A percentile compares a stretch with the other conserved stretches of the same genome.
phyloP scores from a whole-genome alignment of 2,888 invertebrate species.

The Ecliptopera silaceata region DNA sequence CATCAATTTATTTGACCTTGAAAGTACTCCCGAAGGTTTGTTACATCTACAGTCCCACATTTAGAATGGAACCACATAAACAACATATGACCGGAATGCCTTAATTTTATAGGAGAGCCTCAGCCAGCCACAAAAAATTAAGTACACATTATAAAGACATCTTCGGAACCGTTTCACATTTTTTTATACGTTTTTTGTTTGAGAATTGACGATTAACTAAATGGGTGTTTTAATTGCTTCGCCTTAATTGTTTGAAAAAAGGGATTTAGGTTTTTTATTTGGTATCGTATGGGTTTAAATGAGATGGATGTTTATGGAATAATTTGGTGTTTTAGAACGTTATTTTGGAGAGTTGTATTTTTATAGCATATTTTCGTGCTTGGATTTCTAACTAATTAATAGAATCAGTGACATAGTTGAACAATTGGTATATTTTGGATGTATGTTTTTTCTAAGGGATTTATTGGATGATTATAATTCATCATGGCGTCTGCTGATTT shows the following conservation, averaged over 20 bases:
- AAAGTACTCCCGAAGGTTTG: neutral
- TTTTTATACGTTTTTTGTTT: conserved; percentile 54
- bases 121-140: conserved; percentile 46
- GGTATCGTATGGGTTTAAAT: conserved; percentile 37
- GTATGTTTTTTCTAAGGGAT: too few species aligned
- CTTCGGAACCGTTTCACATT: conserved; percentile 37
- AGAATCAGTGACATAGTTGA: neutral
- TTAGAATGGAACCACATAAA: conserved; percentile 24
- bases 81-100: conserved; percentile 31
- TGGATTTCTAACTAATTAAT: neutral
- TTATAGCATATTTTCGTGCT: conserved; percentile 1
- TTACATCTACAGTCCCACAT: conserved; percentile 6
- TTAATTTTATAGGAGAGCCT: conserved; percentile 32
- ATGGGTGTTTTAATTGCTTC: conserved; percentile 63
- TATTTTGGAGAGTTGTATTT: conserved; percentile 14
- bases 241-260: conserved; percentile 60
- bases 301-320: conserved; percentile 30
- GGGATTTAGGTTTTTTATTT: conserved; percentile 48
- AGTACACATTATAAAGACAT: conserved; percentile 50
- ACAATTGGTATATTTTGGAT: neutral
- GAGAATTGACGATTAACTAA: conserved; percentile 56
- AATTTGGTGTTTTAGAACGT: conserved; percentile 10
- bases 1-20: too few species aligned
- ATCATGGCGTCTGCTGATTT: too few species aligned
- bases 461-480: too few species aligned